Percentiles rank a stretch among this genome's conserved stretches.
These are phyloP conservation scores for Pararge aegeria DNA, from an alignment of 1,140 invertebrate genomes.

Conservation along the genomic window DNA sequence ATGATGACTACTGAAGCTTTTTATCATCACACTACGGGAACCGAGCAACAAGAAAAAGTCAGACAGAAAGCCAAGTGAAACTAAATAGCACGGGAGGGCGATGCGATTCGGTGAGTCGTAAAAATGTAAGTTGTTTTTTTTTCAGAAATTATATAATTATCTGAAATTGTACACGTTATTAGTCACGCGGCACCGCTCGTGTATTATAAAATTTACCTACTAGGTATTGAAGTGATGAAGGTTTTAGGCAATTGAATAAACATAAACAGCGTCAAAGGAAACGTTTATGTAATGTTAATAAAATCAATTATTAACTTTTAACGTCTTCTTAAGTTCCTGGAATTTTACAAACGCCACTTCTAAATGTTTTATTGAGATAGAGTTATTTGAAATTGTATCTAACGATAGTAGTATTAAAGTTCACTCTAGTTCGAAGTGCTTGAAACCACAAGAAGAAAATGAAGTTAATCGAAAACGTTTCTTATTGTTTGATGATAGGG, in stretches of 20 bases:
- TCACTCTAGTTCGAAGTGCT: background rate
- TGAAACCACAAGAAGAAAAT: slow-evolving; percentile 27
- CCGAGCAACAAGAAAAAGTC: no score
- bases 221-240: background rate
- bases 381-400: background rate
- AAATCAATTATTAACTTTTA: slow-evolving; percentile 16
- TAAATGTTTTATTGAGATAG: background rate
- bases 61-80: no score
- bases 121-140: no score
- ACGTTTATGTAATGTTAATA: background rate
- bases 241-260: background rate
- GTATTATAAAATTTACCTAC: no score
- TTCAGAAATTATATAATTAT: no score
- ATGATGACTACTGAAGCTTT: no score
- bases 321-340: slow-evolving; percentile 15
- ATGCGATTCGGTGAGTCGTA: no score
- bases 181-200: no score
- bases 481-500: background rate
- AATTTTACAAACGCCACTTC: slow-evolving; percentile 17
- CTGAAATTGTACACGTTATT: no score
- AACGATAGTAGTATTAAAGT: background rate
- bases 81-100: no score
- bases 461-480: background rate
- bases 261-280: background rate
- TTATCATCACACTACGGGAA: no score